A percentile compares a stretch with the other conserved stretches of the same genome.
phyloP scores from a whole-genome alignment of 2,113 vertebrate species.

The Gymnogyps californianus region DNA sequence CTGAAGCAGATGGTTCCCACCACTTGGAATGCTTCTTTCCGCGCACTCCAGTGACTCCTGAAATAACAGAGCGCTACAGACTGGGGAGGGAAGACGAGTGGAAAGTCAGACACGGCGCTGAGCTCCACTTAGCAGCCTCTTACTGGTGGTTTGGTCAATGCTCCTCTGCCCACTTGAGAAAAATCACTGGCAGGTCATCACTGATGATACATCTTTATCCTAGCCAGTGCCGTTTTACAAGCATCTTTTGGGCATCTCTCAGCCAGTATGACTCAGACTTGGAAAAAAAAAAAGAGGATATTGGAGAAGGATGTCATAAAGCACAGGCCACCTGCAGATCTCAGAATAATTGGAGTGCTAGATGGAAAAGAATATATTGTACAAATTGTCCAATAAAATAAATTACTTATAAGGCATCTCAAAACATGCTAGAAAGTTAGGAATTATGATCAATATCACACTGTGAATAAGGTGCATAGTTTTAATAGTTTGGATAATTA shows the following conservation, averaged over 20 bases:
- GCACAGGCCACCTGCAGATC: background rate
- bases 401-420: background rate
- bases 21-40: conserved; percentile 64
- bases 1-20: conserved; percentile 69
- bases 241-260: background rate
- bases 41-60: conserved; percentile 43
- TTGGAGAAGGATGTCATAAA: background rate
- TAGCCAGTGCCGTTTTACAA: background rate
- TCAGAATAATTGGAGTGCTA: background rate
- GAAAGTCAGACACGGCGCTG: background rate
- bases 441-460: background rate
- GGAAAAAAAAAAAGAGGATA: background rate
- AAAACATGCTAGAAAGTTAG: background rate
- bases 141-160: conserved; percentile 10
- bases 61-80: conserved; percentile 59
- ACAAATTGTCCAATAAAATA: background rate
- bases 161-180: background rate
- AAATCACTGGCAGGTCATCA: background rate
- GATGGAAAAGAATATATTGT: background rate
- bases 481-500: background rate
- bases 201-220: background rate
- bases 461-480: background rate
- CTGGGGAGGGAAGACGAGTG: background rate
- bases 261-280: background rate
- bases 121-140: conserved; percentile 33